Conservation (phyloP, 2,888 invertebrate species). For the Drosophila recens region DNA sequence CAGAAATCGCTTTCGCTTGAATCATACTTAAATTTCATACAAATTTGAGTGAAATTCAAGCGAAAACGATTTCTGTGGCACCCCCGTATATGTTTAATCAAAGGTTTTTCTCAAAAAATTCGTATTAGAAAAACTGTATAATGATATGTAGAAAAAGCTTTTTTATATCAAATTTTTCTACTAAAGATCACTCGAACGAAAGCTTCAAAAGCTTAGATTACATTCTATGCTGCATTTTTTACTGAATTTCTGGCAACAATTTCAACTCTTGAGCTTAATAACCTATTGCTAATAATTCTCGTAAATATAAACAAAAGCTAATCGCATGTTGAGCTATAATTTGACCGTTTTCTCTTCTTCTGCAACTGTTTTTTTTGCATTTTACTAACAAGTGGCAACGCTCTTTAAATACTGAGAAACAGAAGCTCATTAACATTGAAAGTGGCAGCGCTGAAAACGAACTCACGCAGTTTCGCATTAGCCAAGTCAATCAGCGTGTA, state of each 20-base stretch:
- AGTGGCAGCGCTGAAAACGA: constrained; percentile 9
- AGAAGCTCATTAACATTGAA: constrained; percentile 14
- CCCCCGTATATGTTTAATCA: too few species aligned
- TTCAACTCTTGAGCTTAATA: background rate
- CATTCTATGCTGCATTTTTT: background rate
- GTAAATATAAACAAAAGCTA: constrained; percentile 5
- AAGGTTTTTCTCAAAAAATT: too few species aligned
- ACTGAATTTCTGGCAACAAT: background rate
- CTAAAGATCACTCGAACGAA: too few species aligned
- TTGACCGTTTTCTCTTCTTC: background rate
- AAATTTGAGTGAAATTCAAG: too few species aligned
- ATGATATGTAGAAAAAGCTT: too few species aligned
- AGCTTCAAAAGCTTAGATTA: background rate
- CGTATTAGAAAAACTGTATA: too few species aligned
- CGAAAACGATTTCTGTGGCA: too few species aligned
- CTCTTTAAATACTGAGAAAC: background rate
- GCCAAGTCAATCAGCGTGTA: constrained; percentile 15
- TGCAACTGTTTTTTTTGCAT: background rate
- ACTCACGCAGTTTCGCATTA: constrained; percentile 23
- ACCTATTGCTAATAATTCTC: background rate
- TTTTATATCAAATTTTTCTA: too few species aligned
- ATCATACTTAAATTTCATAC: too few species aligned
- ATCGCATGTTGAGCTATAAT: constrained; percentile 1
- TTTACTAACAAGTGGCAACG: constrained; percentile 8
- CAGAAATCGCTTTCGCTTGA: too few species aligned